Evolutionary conservation across 2,888 invertebrate genomes (phyloP), one percentile per base, ranked within the genome.

Genomic region (Pogonocherus hispidulus): DNA sequence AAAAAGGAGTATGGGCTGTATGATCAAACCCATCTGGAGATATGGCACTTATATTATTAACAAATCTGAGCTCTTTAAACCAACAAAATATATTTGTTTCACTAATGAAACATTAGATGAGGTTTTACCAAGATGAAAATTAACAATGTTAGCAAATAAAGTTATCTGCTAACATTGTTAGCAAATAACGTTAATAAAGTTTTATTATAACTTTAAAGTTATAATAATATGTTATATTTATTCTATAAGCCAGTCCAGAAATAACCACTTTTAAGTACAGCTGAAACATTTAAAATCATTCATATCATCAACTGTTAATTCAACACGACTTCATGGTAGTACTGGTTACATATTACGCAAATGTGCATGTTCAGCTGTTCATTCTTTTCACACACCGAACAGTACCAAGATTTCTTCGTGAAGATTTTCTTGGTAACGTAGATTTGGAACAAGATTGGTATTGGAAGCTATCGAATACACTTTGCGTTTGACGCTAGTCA

Each of bases 241-340:
- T 44, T 5, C 11, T 41, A 44, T 44, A 8, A 3, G 19, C 44
- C 44, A 44, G 44, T 44, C 44, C 44, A 14, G 44, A 44, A 44
- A 44, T 44, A 44, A 44, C 9, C 44, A 11, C 1, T 6, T 44
- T 44, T 44, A 44, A 14, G 44, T 44, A 44, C 18, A 14, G 14
- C 9, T 41, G 14, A 41, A 44, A 44, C 8, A 44, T 44, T 44
- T 14, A 44, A 14, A 14, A 32, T 44, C 44, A 44, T 44, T 14
- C 44, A 44, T 44, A 44, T 44, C 41, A 41, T 41, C 44, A 44
- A 44, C 44, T 44, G 44, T 44, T 44, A 44, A 44, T 44, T 14
- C 41, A 14, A 44, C 5, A 44, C 16, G 1, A 44, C 14, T 44
- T 44, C 44, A 44, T 44, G 14, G 14, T 18, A 44, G 44, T 44